A percentile compares a stretch with the other conserved stretches of the same genome.
phyloP scores from a whole-genome alignment of 2,797 vertebrate genomes.

The Hafferia zeledoni region DNA sequence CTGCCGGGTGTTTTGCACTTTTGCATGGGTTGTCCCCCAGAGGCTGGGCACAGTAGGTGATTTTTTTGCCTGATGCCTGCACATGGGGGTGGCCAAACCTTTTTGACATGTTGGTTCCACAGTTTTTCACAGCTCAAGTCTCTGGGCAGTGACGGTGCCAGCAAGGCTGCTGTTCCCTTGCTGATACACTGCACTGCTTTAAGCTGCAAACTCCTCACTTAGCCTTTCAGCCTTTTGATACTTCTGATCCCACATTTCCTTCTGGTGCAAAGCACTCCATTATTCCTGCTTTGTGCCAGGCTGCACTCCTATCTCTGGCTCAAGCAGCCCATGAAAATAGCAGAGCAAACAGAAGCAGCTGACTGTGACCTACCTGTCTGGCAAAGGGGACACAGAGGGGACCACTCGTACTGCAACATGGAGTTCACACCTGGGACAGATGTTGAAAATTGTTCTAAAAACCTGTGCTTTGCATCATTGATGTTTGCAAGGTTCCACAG shows the following conservation, averaged over 20 bases:
- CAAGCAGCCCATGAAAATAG: conserved; percentile 34
- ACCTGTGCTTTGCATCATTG: neutral
- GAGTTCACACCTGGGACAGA: neutral
- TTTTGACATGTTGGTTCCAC: conserved; percentile 54
- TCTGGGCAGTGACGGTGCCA: conserved; percentile 64
- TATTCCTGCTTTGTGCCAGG: conserved; percentile 29
- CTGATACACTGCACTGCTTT: conserved; percentile 55
- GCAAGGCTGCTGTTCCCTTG: conserved; percentile 61
- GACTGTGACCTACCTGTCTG: neutral
- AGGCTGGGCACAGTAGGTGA: conserved; percentile 62
- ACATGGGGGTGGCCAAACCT: conserved; percentile 70
- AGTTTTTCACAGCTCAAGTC: conserved; percentile 73
- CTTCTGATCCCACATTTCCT: conserved; percentile 72
- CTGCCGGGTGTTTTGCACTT: conserved; percentile 29
- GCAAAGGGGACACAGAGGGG: neutral
- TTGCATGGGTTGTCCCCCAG: conserved; percentile 51
- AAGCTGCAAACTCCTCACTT: conserved; percentile 54
- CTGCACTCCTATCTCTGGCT: conserved; percentile 46
- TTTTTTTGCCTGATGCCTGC: conserved; percentile 67
- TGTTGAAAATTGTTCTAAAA: neutral
- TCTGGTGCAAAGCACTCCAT: conserved; percentile 31
- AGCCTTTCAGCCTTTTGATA: conserved; percentile 67
- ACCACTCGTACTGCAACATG: neutral
- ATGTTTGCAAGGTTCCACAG: neutral
- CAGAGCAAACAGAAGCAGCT: conserved; percentile 39